phyloP scores from a whole-genome alignment of 2,888 invertebrate genomes.

The Meliscaeva auricollis region DNA sequence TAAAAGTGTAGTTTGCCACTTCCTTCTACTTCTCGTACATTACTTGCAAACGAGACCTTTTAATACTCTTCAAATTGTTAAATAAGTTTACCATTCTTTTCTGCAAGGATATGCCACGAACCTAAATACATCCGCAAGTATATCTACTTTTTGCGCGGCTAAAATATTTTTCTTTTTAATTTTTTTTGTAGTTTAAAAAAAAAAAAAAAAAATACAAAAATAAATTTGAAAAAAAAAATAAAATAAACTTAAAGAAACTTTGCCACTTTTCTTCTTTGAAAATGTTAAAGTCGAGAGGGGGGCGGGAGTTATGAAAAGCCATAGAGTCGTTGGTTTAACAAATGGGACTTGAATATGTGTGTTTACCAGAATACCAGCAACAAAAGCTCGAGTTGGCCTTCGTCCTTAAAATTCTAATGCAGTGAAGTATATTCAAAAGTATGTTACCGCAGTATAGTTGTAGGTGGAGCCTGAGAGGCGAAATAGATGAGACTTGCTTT shows the following conservation, averaged over 20 bases:
- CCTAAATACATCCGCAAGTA: constrained; percentile 57
- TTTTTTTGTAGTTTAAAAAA: no score
- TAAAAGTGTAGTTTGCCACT: constrained; percentile 70
- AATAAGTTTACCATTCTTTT: constrained; percentile 60
- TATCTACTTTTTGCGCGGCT: constrained; percentile 25
- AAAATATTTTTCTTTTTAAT: not conserved
- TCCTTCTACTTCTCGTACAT: constrained; percentile 45
- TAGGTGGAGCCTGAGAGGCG: not conserved
- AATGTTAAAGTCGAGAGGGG: not conserved
- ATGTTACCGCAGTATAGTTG: constrained; percentile 40
- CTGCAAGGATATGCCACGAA: constrained; percentile 59
- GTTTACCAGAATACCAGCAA: constrained; percentile 55
- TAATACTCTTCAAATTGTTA: constrained; percentile 62
- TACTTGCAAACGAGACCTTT: constrained; percentile 47
- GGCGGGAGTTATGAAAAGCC: constrained; percentile 17
- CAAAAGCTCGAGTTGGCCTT: constrained; percentile 67
- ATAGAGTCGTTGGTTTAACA: constrained; percentile 25
- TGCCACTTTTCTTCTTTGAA: not conserved
- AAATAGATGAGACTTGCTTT: constrained; percentile 24
- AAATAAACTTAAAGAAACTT: constrained; percentile 25
- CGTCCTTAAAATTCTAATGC: constrained; percentile 69
- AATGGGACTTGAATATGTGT: constrained; percentile 53
- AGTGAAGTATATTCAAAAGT: constrained; percentile 58
- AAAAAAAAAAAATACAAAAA: not conserved
- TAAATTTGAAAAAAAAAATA: not conserved